Evolutionary conservation across 92 coral and sea anemone genomes (phyloP).

Genomic region (Zoanthus gigantus): DNA sequence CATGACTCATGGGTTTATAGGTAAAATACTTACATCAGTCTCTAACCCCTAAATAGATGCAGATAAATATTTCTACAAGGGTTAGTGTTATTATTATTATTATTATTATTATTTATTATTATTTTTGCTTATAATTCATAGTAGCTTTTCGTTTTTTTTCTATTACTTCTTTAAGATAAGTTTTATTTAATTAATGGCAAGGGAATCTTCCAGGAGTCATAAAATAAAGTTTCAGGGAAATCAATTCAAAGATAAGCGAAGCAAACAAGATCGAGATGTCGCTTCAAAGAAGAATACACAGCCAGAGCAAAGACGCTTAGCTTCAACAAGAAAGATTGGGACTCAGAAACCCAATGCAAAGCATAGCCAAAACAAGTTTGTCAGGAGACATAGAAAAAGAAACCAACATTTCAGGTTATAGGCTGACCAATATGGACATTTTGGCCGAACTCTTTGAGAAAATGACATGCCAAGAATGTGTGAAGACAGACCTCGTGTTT

Average conservation of each 20-base stretch:
- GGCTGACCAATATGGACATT: slow-evolving; percentile 20
- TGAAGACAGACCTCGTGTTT: background rate
- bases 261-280: background rate
- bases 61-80: too few relatives aligned
- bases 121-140: too few relatives aligned
- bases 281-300: background rate
- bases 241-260: slow-evolving; percentile 14
- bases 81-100: too few relatives aligned
- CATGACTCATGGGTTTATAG: too few relatives aligned
- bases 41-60: too few relatives aligned
- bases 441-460: slow-evolving; percentile 31
- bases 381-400: background rate
- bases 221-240: slow-evolving; percentile 62
- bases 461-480: slow-evolving; percentile 20
- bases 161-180: too few relatives aligned
- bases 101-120: too few relatives aligned
- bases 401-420: slow-evolving; percentile 8
- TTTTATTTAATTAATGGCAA: slow-evolving; percentile 22
- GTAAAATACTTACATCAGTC: too few relatives aligned
- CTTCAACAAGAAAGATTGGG: slow-evolving; percentile 12
- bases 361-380: background rate
- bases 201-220: slow-evolving; percentile 24
- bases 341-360: background rate
- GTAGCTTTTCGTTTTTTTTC: background rate
- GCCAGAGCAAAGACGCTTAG: slow-evolving; percentile 11